A percentile compares a stretch with the other conserved stretches of the same genome.
These are phyloP conservation scores for Phycodurus eques DNA, from an alignment of 2,113 vertebrate genomes.

Conservation along the genomic window DNA sequence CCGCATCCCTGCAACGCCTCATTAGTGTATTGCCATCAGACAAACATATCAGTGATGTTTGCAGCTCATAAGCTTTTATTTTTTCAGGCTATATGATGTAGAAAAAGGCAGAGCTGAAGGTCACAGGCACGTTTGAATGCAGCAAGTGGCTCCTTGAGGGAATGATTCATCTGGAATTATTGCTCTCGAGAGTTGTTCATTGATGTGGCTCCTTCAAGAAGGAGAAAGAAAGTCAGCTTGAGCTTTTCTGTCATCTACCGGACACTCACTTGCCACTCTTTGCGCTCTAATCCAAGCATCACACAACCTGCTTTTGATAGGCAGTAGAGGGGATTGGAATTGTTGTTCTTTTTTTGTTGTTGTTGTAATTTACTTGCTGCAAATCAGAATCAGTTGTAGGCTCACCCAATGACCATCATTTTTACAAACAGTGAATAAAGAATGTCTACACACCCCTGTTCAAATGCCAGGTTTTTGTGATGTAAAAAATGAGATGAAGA, in stretches of 20 bases:
- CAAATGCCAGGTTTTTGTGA: not conserved
- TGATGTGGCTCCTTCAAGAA: constrained; percentile 70
- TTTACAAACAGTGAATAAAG: not conserved
- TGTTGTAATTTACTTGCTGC: constrained; percentile 5
- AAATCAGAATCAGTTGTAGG: not conserved
- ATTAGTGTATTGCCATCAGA: constrained; percentile 68
- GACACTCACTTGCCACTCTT: constrained; percentile 24
- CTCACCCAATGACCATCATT: not conserved
- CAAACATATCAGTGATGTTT: constrained; percentile 71
- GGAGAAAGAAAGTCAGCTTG: constrained; percentile 28
- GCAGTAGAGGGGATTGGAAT: not conserved
- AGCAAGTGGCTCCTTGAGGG: constrained; percentile 60
- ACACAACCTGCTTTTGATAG: not conserved
- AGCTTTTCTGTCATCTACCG: constrained; percentile 38
- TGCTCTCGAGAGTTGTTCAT: constrained; percentile 60
- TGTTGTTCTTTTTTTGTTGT: not conserved
- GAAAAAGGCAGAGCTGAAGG: constrained; percentile 63
- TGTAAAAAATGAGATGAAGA: not conserved
- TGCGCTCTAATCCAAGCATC: constrained; percentile 32
- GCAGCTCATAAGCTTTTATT: constrained; percentile 73
- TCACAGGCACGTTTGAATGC: constrained; percentile 63
- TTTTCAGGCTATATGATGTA: constrained; percentile 62
- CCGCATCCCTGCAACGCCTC: constrained; percentile 62
- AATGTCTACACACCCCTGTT: not conserved
- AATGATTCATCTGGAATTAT: constrained; percentile 72